Evolutionary conservation across 1,140 invertebrate species (phyloP).

Genomic region (Galendromus occidentalis): DNA sequence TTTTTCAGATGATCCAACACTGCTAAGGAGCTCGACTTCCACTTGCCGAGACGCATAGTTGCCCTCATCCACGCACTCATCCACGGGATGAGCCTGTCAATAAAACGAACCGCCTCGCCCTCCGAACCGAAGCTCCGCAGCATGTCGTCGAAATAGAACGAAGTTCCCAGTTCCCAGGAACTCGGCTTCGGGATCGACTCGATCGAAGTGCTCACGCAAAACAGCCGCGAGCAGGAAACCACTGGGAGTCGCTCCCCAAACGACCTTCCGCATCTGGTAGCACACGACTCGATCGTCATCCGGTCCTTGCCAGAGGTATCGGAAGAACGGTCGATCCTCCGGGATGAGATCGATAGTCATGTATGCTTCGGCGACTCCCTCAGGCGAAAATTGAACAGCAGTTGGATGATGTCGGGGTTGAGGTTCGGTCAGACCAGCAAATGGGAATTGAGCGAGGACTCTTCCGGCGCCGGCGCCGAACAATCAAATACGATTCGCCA

Average conservation of each 20-base stretch:
- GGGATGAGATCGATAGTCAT: neutral
- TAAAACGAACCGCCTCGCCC: neutral
- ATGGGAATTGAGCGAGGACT: neutral
- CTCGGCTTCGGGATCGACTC: neutral
- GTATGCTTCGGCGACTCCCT: neutral
- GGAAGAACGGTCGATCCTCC: neutral
- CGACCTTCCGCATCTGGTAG: neutral
- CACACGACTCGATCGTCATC: neutral
- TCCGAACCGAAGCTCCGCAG: neutral
- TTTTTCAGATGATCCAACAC: no score
- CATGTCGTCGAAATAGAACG: neutral
- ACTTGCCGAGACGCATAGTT: no score
- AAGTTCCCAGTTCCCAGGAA: neutral
- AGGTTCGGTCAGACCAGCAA: neutral
- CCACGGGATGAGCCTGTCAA: neutral
- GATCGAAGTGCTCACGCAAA: neutral
- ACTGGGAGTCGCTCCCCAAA: no score
- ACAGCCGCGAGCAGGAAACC: neutral
- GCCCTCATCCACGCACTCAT: no score
- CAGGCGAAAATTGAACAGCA: neutral
- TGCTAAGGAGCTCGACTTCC: no score
- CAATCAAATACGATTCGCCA: neutral
- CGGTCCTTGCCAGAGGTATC: neutral
- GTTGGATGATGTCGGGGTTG: neutral
- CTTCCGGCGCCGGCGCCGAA: neutral